Percentiles rank a stretch among this genome's conserved stretches.
phyloP scores from a whole-genome alignment of 2,113 vertebrate species.

The Dendrocopos noguchii region DNA sequence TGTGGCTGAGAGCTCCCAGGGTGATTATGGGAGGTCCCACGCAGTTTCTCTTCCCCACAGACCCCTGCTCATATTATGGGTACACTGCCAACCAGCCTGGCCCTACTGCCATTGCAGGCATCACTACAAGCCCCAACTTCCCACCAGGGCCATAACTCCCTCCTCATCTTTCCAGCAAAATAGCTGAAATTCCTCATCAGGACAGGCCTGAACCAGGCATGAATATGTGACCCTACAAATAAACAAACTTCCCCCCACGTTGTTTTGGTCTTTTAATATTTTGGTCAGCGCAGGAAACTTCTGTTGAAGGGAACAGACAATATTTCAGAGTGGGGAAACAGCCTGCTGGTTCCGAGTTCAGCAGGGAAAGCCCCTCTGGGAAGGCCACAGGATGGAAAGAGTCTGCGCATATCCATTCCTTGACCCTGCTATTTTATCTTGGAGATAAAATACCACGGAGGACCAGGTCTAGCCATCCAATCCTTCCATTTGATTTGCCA shows the following conservation, averaged over 20 bases:
- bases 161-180: constrained; percentile 2
- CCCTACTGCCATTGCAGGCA: background rate
- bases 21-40: background rate
- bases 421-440: background rate
- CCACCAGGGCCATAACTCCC: background rate
- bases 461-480: background rate
- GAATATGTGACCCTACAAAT: constrained; percentile 11
- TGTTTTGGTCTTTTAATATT: constrained; percentile 40
- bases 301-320: background rate
- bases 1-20: accelerated
- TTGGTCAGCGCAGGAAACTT: constrained; percentile 56
- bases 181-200: constrained; percentile 50
- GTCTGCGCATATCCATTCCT: background rate
- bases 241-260: constrained; percentile 12
- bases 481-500: background rate
- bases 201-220: background rate
- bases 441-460: background rate
- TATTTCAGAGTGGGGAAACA: constrained; percentile 46
- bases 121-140: background rate
- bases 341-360: background rate
- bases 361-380: background rate
- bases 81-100: accelerated
- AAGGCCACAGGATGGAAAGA: background rate
- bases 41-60: background rate
- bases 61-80: too few species aligned